Conservation (phyloP, 1,140 invertebrate species). For the Trypoxylus dichotomus region DNA sequence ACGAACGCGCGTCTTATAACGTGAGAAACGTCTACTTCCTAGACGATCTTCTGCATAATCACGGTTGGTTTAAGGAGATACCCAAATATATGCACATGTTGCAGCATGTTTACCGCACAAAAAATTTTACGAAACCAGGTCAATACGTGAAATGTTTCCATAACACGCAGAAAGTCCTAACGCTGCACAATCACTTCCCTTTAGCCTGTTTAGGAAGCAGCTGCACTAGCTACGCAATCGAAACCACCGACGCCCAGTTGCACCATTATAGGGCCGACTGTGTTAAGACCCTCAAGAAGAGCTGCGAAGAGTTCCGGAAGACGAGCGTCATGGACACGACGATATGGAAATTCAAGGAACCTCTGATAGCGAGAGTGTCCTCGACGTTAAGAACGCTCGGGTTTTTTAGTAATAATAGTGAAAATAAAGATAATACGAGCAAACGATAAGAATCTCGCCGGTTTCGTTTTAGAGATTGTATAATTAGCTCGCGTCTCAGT, state of each 20-base stretch:
- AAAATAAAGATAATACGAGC: slow-evolving; percentile 26
- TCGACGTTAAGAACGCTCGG: slow-evolving; percentile 71
- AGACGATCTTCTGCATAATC: slow-evolving; percentile 82
- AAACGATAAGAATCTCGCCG: neutral
- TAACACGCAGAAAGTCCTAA: slow-evolving; percentile 84
- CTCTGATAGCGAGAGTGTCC: slow-evolving; percentile 70
- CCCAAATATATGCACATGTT: slow-evolving; percentile 92
- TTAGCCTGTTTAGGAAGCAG: slow-evolving; percentile 82
- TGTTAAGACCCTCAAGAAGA: slow-evolving; percentile 84
- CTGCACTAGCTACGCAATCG: slow-evolving; percentile 85
- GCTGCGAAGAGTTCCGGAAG: slow-evolving; percentile 80
- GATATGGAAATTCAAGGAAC: slow-evolving; percentile 84
- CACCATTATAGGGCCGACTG: slow-evolving; percentile 94
- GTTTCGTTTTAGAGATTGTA: neutral
- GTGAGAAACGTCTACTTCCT: slow-evolving; percentile 94
- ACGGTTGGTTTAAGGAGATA: slow-evolving; percentile 80
- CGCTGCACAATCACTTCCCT: slow-evolving; percentile 92
- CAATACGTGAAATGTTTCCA: slow-evolving; percentile 95
- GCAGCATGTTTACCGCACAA: slow-evolving; percentile 87
- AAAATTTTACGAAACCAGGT: slow-evolving; percentile 91
- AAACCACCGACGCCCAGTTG: slow-evolving; percentile 81
- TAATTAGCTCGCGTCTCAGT: neutral
- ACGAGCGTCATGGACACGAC: slow-evolving; percentile 82
- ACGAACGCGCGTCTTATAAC: slow-evolving; percentile 81
- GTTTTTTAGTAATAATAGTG: slow-evolving; percentile 61